A percentile compares a stretch with the other conserved stretches of the same genome.
These are phyloP conservation scores for Adelphocoris suturalis DNA, from an alignment of 2,888 invertebrate species.

Conservation along the genomic window DNA sequence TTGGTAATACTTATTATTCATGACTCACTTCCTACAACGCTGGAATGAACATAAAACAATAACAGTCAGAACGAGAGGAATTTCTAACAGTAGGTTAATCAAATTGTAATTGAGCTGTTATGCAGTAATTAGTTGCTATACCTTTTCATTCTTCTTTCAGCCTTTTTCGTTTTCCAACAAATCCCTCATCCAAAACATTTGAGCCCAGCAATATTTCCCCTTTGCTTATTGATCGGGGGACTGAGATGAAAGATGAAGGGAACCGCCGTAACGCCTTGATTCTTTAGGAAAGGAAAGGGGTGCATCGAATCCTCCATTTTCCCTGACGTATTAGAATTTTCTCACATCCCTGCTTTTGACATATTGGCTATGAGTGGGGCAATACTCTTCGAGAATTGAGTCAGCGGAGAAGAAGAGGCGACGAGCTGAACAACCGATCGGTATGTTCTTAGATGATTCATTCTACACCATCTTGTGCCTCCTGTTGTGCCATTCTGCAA, in stretches of 20 bases:
- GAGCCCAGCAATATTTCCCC: slow-evolving; percentile 53
- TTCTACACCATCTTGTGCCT: background rate
- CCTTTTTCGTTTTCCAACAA: background rate
- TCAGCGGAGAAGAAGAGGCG: slow-evolving; percentile 14
- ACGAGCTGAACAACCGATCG: background rate
- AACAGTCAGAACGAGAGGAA: no score
- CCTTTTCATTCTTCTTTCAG: background rate
- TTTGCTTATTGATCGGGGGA: slow-evolving; percentile 18
- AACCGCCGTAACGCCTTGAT: slow-evolving; percentile 47
- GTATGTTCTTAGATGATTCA: background rate
- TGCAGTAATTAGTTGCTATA: no score
- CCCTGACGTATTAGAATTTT: slow-evolving; percentile 59
- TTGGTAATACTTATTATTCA: no score
- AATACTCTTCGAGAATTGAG: slow-evolving; percentile 59
- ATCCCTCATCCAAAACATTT: slow-evolving; percentile 46
- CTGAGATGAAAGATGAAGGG: slow-evolving; percentile 52
- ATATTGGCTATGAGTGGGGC: slow-evolving; percentile 63
- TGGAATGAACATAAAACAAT: no score
- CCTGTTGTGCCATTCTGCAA: background rate
- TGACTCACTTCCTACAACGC: no score
- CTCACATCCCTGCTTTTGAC: slow-evolving; percentile 57
- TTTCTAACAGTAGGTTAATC: no score
- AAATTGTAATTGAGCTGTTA: no score
- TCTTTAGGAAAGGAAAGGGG: slow-evolving; percentile 46
- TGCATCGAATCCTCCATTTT: slow-evolving; percentile 53